Evolutionary conservation across 92 coral and sea anemone species (phyloP).

Genomic region (Parazoanthus atlanticus): DNA sequence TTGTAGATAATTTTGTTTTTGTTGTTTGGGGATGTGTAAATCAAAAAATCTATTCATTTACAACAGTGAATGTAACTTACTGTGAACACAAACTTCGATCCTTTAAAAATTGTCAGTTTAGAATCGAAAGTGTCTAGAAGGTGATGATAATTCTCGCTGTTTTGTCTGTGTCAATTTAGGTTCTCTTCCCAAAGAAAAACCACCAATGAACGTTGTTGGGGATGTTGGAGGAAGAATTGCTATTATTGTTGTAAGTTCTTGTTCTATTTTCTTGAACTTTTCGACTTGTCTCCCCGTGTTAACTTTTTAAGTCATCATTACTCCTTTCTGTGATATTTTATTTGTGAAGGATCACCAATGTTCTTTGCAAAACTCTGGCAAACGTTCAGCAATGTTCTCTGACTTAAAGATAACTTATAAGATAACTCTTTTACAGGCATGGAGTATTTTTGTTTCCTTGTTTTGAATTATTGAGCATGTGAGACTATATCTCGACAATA

Average conservation of each 20-base stretch:
- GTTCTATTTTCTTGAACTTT: not conserved
- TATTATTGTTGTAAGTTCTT: constrained; percentile 79
- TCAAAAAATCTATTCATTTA: not conserved
- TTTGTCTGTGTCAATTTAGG: constrained; percentile 51
- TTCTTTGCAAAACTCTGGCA: no score
- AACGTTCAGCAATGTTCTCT: no score
- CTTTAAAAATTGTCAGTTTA: not conserved
- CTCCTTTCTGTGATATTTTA: no score
- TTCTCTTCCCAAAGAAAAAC: constrained; percentile 93
- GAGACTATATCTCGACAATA: no score
- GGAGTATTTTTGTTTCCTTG: no score
- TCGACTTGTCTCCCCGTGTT: not conserved
- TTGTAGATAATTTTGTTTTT: no score
- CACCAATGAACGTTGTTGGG: constrained; percentile 98
- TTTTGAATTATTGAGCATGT: no score
- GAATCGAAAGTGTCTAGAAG: not conserved
- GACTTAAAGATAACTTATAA: no score
- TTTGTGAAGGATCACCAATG: no score
- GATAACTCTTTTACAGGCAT: no score
- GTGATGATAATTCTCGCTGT: not conserved
- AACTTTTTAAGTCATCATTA: not conserved
- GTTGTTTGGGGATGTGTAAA: not conserved
- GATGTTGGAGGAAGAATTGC: constrained; percentile 99
- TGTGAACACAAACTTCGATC: no score
- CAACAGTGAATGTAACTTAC: not conserved